Conservation (phyloP, 1,140 invertebrate genomes). For the Drosophila tropicalis region DNA sequence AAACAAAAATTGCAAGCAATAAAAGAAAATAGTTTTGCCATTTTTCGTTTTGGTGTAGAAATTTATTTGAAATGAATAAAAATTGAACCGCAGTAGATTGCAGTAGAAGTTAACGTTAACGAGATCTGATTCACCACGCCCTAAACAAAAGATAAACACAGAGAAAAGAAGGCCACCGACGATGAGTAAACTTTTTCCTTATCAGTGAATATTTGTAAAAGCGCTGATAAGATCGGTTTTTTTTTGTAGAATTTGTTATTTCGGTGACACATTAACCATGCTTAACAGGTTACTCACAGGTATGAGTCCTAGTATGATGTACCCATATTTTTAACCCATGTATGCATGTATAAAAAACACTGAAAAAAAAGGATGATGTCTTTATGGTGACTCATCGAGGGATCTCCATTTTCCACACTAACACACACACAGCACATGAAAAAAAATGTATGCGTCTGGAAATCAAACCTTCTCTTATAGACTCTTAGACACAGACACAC, state of each 20-base stretch:
- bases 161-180: constrained; percentile 38
- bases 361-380: neutral
- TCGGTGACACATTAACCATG: neutral
- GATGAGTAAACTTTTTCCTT: constrained; percentile 65
- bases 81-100: neutral
- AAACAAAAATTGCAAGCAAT: constrained; percentile 64
- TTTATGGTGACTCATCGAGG: neutral
- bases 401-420: neutral
- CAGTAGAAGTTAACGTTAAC: neutral
- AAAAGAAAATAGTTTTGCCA: constrained; percentile 1
- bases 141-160: constrained; percentile 30
- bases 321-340: neutral
- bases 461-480: neutral
- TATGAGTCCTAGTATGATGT: neutral
- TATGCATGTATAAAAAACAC: neutral
- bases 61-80: neutral
- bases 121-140: constrained; percentile 38
- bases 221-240: constrained; percentile 62
- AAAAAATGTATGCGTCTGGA: neutral
- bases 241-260: constrained; percentile 53
- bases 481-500: constrained; percentile 8
- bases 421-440: neutral
- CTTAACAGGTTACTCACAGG: neutral
- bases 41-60: neutral
- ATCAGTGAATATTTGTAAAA: constrained; percentile 44